Percentiles rank a stretch among this genome's conserved stretches.
Conservation (phyloP, 2,113 vertebrate species). For the Tinamus guttatus region DNA sequence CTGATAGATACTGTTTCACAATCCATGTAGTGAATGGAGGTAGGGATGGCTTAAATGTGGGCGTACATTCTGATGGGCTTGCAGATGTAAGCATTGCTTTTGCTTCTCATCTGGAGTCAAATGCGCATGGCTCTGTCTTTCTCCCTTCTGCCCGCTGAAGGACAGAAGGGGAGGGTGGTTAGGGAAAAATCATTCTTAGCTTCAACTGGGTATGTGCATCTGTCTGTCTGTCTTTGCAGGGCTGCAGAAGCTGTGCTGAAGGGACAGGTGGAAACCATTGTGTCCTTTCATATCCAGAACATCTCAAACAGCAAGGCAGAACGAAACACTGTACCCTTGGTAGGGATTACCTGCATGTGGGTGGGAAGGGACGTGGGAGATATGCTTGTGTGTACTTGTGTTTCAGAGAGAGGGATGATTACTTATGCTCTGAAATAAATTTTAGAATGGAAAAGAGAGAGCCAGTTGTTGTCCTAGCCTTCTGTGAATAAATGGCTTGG, state of each 20-base stretch:
- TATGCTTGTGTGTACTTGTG: background rate
- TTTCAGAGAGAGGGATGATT: background rate
- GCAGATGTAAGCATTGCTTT: background rate
- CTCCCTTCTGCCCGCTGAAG: background rate
- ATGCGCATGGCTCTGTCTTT: background rate
- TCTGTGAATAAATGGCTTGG: background rate
- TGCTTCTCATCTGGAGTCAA: conserved; percentile 3
- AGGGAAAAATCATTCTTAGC: background rate
- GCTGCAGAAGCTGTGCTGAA: conserved; percentile 97
- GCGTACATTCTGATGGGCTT: background rate
- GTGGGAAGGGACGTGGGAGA: background rate
- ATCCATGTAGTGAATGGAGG: background rate
- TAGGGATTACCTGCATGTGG: conserved; percentile 73
- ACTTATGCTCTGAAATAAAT: background rate
- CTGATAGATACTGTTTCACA: background rate
- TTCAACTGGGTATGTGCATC: background rate
- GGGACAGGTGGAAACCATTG: conserved; percentile 95
- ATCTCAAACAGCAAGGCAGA: conserved; percentile 95
- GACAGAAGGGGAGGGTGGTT: background rate
- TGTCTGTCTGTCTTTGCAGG: conserved; percentile 79
- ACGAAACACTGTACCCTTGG: conserved; percentile 91
- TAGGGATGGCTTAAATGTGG: background rate
- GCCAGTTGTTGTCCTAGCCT: background rate
- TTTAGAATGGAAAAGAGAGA: background rate
- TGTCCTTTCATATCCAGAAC: conserved; percentile 98